These are phyloP conservation scores for Dione vanillae DNA, from an alignment of 2,888 invertebrate species.

Conservation along the genomic window DNA sequence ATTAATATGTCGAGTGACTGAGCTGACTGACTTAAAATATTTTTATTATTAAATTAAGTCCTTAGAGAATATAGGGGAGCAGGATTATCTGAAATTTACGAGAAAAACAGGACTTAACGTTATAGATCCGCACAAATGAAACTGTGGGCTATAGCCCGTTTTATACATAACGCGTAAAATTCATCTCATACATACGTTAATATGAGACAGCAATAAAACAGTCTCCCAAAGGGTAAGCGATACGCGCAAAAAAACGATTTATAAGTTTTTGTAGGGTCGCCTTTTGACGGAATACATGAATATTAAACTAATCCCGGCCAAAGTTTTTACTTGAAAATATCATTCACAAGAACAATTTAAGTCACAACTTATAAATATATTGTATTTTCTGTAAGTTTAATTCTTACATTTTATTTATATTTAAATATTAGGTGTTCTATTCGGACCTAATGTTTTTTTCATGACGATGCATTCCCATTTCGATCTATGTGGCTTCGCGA, in stretches of 20 bases:
- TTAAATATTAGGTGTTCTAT: no score
- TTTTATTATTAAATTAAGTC: no score
- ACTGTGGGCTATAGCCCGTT: background rate
- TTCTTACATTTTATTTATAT: conserved; percentile 13
- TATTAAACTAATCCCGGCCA: conserved; percentile 36
- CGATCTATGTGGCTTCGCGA: no score
- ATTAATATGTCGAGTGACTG: no score
- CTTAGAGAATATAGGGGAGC: no score
- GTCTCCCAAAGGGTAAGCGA: conserved; percentile 59
- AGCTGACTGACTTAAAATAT: no score
- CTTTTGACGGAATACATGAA: conserved; percentile 52
- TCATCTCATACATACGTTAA: conserved; percentile 47
- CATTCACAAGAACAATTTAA: conserved; percentile 21
- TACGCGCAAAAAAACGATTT: conserved; percentile 69
- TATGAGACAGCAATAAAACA: conserved; percentile 43
- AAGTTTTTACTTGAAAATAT: conserved; percentile 19
- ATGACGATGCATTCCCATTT: no score
- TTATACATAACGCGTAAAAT: conserved; percentile 5
- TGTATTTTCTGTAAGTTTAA: background rate
- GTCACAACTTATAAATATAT: conserved; percentile 7
- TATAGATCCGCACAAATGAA: no score
- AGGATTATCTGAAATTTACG: no score
- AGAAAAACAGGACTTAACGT: no score
- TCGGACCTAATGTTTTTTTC: no score
- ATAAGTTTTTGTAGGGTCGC: conserved; percentile 64